Evolutionary conservation across 2,888 invertebrate genomes (phyloP), one percentile per base, ranked within the genome.

Genomic region (Liodrosophila aerea): DNA sequence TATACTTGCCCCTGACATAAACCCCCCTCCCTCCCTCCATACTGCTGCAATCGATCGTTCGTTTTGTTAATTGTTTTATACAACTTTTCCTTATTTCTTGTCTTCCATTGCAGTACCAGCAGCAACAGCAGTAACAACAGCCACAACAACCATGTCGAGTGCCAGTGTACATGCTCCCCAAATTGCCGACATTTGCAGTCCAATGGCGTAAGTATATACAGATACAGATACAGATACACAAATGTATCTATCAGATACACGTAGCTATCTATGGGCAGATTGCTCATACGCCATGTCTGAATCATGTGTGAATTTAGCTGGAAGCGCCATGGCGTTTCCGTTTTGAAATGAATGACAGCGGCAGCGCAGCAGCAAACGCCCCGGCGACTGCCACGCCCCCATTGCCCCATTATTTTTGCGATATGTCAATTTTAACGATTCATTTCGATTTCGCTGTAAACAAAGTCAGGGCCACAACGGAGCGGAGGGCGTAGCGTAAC

Each of bases 161-260:
- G 92, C 92, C 68, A 91, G 92, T 81, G 91, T 92, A 52, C 91
- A 92, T 86, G 91, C 91, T 75, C 90, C 90, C 66, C 91, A 91
- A 87, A 88, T 92, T 68, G 77, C 88, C 58, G 89, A 90, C 72
- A 87, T 90, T 71, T 89, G 87, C 86, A 89, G 88, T 77, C 88
- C 89, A 60, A 70, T 90, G 64, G 88, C 89, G 90, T 90, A 86
- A 89, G 89, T 88, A 73, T 22, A 22, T 22, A 13, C 27, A 37
- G 7, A 53, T 15, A 37, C 7, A 8, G 13, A 33, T 34, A 11
- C 2, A 30, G 2, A 22, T 22, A 16, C 15, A 37, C 1, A 18
- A 16, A n/a, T 18, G n/a, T 22, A 7, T 4, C n/a, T 30, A 45
- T 34, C 7, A 16, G n/a, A 40, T 37, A 30, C 18, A 52, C 41